Evolutionary conservation across 2,888 invertebrate species (phyloP).

Genomic region (Stenodera caucasica): DNA sequence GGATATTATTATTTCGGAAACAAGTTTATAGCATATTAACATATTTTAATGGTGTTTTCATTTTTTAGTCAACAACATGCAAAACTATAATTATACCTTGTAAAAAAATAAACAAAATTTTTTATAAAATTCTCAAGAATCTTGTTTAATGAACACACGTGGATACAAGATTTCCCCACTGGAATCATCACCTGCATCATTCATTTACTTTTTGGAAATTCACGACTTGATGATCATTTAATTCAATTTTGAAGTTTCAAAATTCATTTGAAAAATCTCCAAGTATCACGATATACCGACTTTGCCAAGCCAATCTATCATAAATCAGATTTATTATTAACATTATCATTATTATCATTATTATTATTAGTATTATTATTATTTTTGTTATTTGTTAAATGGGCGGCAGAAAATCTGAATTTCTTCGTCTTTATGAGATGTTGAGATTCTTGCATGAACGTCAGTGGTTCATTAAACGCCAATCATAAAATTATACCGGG

Average conservation of each 20-base stretch:
- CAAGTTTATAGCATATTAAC: slow-evolving; percentile 9
- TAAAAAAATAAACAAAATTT: background rate
- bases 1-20: slow-evolving; percentile 13
- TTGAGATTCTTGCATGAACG: too few relatives aligned
- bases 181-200: background rate
- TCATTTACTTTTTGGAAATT: background rate
- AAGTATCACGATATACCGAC: background rate
- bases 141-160: background rate
- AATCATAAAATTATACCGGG: background rate
- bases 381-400: too few relatives aligned
- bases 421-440: too few relatives aligned
- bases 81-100: slow-evolving; percentile 7
- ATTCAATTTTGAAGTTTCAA: background rate
- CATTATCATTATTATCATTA: too few relatives aligned
- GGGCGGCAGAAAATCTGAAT: too few relatives aligned
- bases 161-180: background rate
- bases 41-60: slow-evolving; percentile 13
- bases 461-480: background rate
- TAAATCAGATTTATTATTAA: too few relatives aligned
- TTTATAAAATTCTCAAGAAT: background rate
- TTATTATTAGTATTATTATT: too few relatives aligned
- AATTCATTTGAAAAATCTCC: background rate
- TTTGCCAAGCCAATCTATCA: too few relatives aligned
- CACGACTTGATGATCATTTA: background rate
- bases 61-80: slow-evolving; percentile 8